Evolutionary conservation across 23 tunicate species (phyloP).

Genomic region (Clavelina lepadiformis): DNA sequence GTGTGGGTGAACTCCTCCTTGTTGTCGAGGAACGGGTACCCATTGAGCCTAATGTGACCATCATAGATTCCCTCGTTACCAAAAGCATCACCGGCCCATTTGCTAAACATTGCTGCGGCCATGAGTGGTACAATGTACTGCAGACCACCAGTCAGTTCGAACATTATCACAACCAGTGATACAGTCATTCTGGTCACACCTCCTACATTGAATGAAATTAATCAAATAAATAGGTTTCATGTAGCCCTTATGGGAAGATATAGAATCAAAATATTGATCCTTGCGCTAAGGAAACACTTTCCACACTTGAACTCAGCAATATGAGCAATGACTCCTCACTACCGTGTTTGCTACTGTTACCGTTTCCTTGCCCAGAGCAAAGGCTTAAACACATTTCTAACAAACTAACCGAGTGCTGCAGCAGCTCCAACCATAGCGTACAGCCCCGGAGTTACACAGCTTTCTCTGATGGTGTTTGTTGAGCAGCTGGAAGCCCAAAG

Average conservation of each 20-base stretch:
- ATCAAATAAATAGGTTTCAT: too few species aligned
- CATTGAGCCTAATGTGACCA: slow-evolving; percentile 94
- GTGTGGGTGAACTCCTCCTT: slow-evolving; percentile 94
- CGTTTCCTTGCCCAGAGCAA: not conserved
- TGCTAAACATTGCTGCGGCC: slow-evolving; percentile 96
- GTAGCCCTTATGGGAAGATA: too few species aligned
- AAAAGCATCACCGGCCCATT: slow-evolving; percentile 98
- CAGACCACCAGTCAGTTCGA: slow-evolving; percentile 97
- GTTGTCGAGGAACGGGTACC: slow-evolving; percentile 92
- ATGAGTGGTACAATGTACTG: slow-evolving; percentile 95
- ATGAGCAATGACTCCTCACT: too few species aligned
- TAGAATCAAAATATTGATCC: too few species aligned
- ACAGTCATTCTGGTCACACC: slow-evolving; percentile 99
- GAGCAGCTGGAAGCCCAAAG: slow-evolving; percentile 61
- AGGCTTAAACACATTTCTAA: not conserved
- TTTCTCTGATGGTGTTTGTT: slow-evolving; percentile 15
- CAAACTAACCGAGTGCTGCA: slow-evolving; percentile 64
- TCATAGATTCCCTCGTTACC: slow-evolving; percentile 98
- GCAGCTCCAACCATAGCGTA: slow-evolving; percentile 99
- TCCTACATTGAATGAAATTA: too few species aligned
- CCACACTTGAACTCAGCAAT: too few species aligned
- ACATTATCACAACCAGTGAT: slow-evolving; percentile 91
- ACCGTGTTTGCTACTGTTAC: too few species aligned
- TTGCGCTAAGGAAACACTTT: too few species aligned
- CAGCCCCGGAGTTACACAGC: slow-evolving; percentile 91